phyloP scores from a whole-genome alignment of 2,888 invertebrate species.

The Euplagia quadripunctaria region DNA sequence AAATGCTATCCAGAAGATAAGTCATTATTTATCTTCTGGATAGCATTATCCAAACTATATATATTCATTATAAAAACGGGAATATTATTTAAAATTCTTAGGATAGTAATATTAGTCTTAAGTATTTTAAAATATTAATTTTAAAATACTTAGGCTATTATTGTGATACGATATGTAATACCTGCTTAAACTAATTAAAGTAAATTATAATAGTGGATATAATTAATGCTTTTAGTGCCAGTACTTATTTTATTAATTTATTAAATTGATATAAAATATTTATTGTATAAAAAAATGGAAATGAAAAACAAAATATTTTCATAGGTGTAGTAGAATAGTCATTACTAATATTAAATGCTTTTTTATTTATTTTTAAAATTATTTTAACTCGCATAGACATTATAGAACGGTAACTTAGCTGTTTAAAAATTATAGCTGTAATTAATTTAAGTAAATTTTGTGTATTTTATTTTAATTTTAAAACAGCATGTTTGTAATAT shows the following conservation, averaged over 20 bases:
- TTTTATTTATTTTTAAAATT: not conserved
- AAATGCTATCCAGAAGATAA: not conserved
- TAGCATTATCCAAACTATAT: not conserved
- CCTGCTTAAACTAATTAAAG: not conserved
- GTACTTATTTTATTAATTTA: slow-evolving; percentile 9
- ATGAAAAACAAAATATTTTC: not conserved
- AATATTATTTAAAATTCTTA: not conserved
- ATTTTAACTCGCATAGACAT: not conserved
- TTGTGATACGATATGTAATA: not conserved
- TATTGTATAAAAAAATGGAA: not conserved
- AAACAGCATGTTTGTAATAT: not conserved
- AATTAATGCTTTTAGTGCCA: slow-evolving; percentile 20
- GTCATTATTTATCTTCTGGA: not conserved
- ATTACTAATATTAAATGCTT: not conserved
- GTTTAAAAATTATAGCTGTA: not conserved
- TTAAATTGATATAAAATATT: not conserved
- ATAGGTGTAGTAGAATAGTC: not conserved
- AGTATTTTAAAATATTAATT: too few relatives aligned
- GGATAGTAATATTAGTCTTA: too few relatives aligned
- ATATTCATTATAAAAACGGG: not conserved
- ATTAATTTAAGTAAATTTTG: not conserved
- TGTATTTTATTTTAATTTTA: not conserved
- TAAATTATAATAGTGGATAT: not conserved
- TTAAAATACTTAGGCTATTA: too few relatives aligned
- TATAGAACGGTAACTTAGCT: not conserved